Base-by-base conservation (phyloP, 2,888 invertebrate genomes). In the Ophion obscuratus region DNA sequence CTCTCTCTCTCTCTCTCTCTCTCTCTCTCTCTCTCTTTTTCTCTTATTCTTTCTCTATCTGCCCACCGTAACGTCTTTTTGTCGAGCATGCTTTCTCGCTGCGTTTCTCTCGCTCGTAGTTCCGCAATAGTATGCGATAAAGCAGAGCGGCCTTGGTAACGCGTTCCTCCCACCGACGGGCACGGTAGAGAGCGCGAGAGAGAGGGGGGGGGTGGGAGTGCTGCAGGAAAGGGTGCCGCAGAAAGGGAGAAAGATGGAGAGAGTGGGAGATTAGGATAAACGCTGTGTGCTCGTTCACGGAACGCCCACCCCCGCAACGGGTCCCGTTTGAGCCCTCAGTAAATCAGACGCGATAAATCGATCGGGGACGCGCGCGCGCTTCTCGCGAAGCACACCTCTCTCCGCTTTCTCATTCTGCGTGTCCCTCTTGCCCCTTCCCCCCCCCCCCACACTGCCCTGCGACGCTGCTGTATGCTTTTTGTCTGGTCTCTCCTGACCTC, bases 271-370 rank as follows among this genome's bases (percentile, higher is more conserved):
- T 91, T 90, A 90, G 91, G 89, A 90, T 90, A 90, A 91, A 91
- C 89, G 89, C 87, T 87, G 82, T 67, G 70, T 76, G 78, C 67
- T 67, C 82, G 78, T 76, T 81, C 62, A 75, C 79, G 67, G 47
- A 75, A 36, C 70, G 36, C 81, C 44, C 24, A 57, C 59, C 47
- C 62, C 73, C 70, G 67, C 78, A 82, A 84, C 83, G 80, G 85
- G 80, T 86, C 75, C 80, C 83, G 87, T 90, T 90, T 89, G 89
- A 88, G 88, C 88, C 87, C 73, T 87, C 89, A 87, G 87, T 90
- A 91, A 91, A 91, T 91, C 91, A 90, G 90, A 90, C 89, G 85
- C 85, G 88, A 90, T 90, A 90, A 91, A 91, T 91, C 87, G 91
- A 91, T 91, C 90, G 88, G 76, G 76, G 68, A 81, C 70, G 81